Evolutionary conservation across 2,888 invertebrate genomes (phyloP).

Genomic region (Zaprionus obscuricornis): DNA sequence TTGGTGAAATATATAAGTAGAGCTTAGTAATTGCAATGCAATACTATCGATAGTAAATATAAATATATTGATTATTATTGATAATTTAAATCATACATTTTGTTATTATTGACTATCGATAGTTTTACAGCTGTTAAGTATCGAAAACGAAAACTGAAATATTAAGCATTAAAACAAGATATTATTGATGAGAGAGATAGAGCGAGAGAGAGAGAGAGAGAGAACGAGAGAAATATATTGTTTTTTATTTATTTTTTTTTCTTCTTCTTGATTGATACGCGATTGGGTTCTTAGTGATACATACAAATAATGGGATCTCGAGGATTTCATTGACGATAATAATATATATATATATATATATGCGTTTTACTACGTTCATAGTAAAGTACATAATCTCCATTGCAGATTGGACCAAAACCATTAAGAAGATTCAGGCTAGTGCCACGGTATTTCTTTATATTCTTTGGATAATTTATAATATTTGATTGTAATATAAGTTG

Average conservation of each 20-base stretch:
- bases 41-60: too few relatives aligned
- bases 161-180: conserved; percentile 24
- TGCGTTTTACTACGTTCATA: conserved; percentile 82
- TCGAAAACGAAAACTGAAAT: conserved; percentile 11
- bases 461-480: conserved; percentile 31
- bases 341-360: conserved; percentile 39
- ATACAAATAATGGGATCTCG: conserved; percentile 1
- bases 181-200: conserved; percentile 7
- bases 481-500: conserved; percentile 40
- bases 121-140: too few relatives aligned
- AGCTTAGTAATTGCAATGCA: too few relatives aligned
- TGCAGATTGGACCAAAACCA: conserved; percentile 84
- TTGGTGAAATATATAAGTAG: not conserved
- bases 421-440: conserved; percentile 83
- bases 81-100: too few relatives aligned
- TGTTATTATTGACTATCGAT: too few relatives aligned
- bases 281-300: conserved; percentile 5
- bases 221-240: too few relatives aligned
- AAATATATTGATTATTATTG: too few relatives aligned
- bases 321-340: not conserved
- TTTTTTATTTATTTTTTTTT: not conserved
- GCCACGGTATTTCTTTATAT: conserved; percentile 70
- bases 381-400: conserved; percentile 84
- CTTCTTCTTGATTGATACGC: conserved; percentile 3
- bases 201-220: too few relatives aligned